Conservation (phyloP, 2,113 vertebrate genomes). For the Macquaria australasica region DNA sequence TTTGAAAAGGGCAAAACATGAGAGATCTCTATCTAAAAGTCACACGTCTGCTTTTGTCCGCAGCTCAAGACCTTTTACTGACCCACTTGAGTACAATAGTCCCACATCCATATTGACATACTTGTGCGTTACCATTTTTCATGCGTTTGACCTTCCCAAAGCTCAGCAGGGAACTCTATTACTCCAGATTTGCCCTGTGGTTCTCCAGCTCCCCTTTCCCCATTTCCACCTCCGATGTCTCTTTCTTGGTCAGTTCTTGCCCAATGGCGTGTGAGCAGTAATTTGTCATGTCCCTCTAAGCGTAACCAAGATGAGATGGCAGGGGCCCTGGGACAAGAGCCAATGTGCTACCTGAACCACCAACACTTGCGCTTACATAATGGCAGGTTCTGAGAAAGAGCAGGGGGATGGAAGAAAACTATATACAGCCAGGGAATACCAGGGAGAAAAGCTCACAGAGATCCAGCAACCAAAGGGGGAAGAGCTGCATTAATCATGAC, state of each 20-base stretch:
- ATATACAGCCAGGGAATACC: slow-evolving; percentile 55
- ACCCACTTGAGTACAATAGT: slow-evolving; percentile 38
- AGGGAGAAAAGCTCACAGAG: slow-evolving; percentile 55
- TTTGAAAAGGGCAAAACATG: slow-evolving; percentile 51
- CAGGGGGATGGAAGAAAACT: slow-evolving; percentile 45
- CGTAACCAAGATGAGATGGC: slow-evolving; percentile 77
- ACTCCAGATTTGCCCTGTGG: slow-evolving; percentile 44
- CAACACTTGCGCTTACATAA: slow-evolving; percentile 75
- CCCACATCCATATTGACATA: slow-evolving; percentile 36
- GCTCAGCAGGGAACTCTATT: slow-evolving; percentile 53
- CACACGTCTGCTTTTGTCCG: slow-evolving; percentile 27
- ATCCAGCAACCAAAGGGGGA: slow-evolving; percentile 50
- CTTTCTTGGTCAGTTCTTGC: slow-evolving; percentile 60
- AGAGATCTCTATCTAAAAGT: slow-evolving; percentile 49
- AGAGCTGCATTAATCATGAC: slow-evolving; percentile 83
- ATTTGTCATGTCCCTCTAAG: slow-evolving; percentile 81
- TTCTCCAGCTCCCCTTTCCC: slow-evolving; percentile 48
- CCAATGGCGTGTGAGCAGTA: slow-evolving; percentile 71
- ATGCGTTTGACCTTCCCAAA: slow-evolving; percentile 69
- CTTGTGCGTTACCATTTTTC: slow-evolving; percentile 45
- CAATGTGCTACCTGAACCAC: slow-evolving; percentile 72
- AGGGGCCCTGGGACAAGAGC: slow-evolving; percentile 64
- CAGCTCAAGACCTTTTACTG: slow-evolving; percentile 42
- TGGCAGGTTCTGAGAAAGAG: slow-evolving; percentile 52
- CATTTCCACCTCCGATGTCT: slow-evolving; percentile 59